A percentile compares a stretch with the other conserved stretches of the same genome.
These are phyloP conservation scores for Ichneumoninae sp. DNA, from an alignment of 2,888 invertebrate genomes.

Conservation along the genomic window DNA sequence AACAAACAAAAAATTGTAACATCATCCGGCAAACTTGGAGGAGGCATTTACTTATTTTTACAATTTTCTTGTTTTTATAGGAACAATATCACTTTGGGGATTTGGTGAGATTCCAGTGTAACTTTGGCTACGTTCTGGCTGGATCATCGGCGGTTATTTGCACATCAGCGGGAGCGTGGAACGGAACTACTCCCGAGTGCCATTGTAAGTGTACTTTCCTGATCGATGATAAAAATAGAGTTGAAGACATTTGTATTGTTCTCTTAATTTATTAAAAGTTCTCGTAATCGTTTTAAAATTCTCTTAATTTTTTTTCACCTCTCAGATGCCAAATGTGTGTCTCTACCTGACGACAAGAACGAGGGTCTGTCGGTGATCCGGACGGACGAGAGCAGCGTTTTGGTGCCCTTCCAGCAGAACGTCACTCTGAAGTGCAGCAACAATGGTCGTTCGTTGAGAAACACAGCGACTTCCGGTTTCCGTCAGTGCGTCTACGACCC, in stretches of 20 bases:
- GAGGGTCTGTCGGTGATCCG: slow-evolving; percentile 93
- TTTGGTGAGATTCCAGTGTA: slow-evolving; percentile 95
- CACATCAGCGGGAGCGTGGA: slow-evolving; percentile 96
- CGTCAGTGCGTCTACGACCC: slow-evolving; percentile 98
- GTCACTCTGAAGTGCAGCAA: slow-evolving; percentile 93
- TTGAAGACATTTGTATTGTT: background rate
- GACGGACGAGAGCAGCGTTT: slow-evolving; percentile 92
- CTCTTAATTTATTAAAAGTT: too few relatives aligned
- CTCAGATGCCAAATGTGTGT: slow-evolving; percentile 95
- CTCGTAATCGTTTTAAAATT: background rate
- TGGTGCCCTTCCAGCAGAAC: slow-evolving; percentile 95
- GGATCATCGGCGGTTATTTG: slow-evolving; percentile 95
- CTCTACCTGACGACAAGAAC: slow-evolving; percentile 94
- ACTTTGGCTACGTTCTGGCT: slow-evolving; percentile 96
- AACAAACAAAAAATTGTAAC: background rate
- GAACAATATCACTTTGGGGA: slow-evolving; percentile 95
- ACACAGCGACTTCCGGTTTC: slow-evolving; percentile 93
- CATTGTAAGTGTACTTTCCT: slow-evolving; percentile 89
- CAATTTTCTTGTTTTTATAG: slow-evolving; percentile 73
- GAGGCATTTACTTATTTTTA: background rate
- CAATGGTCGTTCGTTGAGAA: slow-evolving; percentile 91
- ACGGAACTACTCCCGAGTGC: slow-evolving; percentile 96
- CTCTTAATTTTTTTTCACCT: slow-evolving; percentile 29
- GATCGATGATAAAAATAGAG: background rate
- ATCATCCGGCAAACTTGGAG: background rate